Conservation (phyloP, 2,797 vertebrate genomes). For the Carapus acus region DNA sequence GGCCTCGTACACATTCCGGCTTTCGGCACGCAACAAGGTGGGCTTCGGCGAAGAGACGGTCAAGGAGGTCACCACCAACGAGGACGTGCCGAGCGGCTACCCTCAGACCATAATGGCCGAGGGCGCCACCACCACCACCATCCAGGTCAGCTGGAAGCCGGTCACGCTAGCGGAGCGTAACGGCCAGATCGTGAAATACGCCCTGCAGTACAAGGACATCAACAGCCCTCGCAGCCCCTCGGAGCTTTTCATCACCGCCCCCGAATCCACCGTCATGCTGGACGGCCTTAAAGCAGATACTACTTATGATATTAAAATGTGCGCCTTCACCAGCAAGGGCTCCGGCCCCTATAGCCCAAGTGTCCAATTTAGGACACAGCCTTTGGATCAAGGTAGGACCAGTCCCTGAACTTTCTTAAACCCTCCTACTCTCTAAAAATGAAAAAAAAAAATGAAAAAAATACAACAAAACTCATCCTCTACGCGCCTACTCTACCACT, state of each 20-base stretch:
- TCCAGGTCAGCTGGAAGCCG: conserved; percentile 91
- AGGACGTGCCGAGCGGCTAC: conserved; percentile 91
- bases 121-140: conserved; percentile 85
- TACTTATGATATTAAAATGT: conserved; percentile 99
- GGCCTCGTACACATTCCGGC: conserved; percentile 89
- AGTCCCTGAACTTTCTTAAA: conserved; percentile 68
- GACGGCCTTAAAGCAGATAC: conserved; percentile 97
- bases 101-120: conserved; percentile 89
- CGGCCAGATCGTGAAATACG: conserved; percentile 90
- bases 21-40: conserved; percentile 96
- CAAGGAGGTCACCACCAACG: conserved; percentile 90
- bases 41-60: conserved; percentile 97
- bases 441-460: too few relatives aligned
- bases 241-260: conserved; percentile 89
- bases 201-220: conserved; percentile 96
- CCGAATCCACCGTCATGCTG: conserved; percentile 86
- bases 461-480: too few relatives aligned
- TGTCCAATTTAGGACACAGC: conserved; percentile 99
- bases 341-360: conserved; percentile 99
- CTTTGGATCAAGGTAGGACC: conserved; percentile 99
- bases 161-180: conserved; percentile 89
- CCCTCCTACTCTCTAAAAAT: conserved; percentile 52
- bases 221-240: conserved; percentile 90
- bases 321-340: conserved; percentile 99
- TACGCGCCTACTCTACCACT: conserved; percentile 66